These are phyloP conservation scores for Nyleta sp. DNA, from an alignment of 2,888 invertebrate species.

Conservation along the genomic window DNA sequence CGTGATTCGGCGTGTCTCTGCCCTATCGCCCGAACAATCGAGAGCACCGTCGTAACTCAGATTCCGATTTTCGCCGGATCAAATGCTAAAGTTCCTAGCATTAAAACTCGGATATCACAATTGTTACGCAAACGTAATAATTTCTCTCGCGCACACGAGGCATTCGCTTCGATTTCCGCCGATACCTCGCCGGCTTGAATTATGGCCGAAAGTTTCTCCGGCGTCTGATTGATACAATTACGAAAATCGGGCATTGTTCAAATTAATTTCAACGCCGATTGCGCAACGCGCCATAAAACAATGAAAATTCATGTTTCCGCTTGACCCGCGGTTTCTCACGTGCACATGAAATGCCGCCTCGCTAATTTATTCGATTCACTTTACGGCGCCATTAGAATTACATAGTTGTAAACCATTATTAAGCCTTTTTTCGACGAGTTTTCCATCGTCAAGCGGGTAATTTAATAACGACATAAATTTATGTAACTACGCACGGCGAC, in stretches of 20 bases:
- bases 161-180: too few relatives aligned
- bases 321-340: slow-evolving; percentile 28
- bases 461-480: slow-evolving; percentile 34
- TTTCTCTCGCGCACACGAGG: too few relatives aligned
- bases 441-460: slow-evolving; percentile 16
- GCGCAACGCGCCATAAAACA: slow-evolving; percentile 26
- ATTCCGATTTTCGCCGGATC: too few relatives aligned
- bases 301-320: slow-evolving; percentile 14
- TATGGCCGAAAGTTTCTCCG: too few relatives aligned
- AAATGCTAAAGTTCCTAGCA: too few relatives aligned
- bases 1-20: too few relatives aligned
- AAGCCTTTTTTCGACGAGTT: slow-evolving; percentile 11
- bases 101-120: too few relatives aligned
- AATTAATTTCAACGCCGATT: slow-evolving; percentile 13
- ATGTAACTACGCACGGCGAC: slow-evolving; percentile 3
- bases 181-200: too few relatives aligned
- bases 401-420: slow-evolving; percentile 25
- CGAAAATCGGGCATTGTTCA: slow-evolving; percentile 5
- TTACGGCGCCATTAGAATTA: slow-evolving; percentile 26
- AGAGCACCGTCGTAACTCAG: too few relatives aligned
- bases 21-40: too few relatives aligned
- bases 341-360: slow-evolving; percentile 7
- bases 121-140: too few relatives aligned
- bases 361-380: slow-evolving; percentile 32
- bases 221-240: slow-evolving; percentile 24